Conservation (phyloP, 2,797 vertebrate genomes). For the Chrysocyon brachyurus region DNA sequence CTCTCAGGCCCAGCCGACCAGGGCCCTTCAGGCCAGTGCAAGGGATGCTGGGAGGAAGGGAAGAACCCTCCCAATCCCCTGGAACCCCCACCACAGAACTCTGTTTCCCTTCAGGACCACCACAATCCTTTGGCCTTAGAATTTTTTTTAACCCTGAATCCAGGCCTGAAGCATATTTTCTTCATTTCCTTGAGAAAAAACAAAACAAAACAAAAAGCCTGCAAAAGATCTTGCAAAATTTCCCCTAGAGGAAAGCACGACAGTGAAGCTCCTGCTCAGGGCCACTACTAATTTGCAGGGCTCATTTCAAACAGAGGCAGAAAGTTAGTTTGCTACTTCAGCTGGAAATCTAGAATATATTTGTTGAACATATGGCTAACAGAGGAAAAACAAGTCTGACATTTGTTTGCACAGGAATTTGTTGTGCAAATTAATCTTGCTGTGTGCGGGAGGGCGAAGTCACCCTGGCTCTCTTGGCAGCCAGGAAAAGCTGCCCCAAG, state of each 20-base stretch:
- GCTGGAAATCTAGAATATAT: conserved; percentile 59
- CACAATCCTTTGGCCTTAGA: accelerated
- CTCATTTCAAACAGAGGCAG: not conserved
- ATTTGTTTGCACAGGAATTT: conserved; percentile 74
- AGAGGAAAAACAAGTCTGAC: conserved; percentile 65
- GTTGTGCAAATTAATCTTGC: conserved; percentile 64
- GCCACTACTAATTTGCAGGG: not conserved
- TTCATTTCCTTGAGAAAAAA: not conserved
- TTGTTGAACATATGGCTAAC: conserved; percentile 71
- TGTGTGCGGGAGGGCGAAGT: conserved; percentile 56
- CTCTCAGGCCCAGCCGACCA: not conserved
- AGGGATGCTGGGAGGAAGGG: not conserved
- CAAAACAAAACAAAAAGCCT: not conserved
- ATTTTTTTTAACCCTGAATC: not conserved
- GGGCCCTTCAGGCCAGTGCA: not conserved
- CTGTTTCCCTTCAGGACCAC: accelerated
- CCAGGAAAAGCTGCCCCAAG: conserved; percentile 6
- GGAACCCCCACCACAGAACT: not conserved
- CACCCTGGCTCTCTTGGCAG: conserved; percentile 65
- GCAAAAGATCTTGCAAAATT: not conserved
- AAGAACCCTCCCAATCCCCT: not conserved
- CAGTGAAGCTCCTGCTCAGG: accelerated
- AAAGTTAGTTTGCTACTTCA: not conserved
- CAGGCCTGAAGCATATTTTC: not conserved
- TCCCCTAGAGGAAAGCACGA: not conserved